phyloP scores from a whole-genome alignment of 2,113 vertebrate species.

The Colossoma macropomum region DNA sequence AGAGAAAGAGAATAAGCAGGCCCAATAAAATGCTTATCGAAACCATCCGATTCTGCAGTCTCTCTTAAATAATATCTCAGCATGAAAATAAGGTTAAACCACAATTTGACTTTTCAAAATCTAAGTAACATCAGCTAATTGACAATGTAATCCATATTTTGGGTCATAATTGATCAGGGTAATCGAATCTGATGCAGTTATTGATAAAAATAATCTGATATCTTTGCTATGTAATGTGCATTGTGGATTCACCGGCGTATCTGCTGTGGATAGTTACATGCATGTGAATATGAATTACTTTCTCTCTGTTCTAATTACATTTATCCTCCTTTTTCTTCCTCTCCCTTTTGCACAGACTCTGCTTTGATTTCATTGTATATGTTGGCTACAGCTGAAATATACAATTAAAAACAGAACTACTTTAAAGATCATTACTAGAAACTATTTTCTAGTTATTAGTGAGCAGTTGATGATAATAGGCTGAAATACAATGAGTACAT shows the following conservation, averaged over 20 bases:
- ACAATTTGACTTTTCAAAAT: slow-evolving; percentile 3
- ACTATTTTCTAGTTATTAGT: too few species aligned
- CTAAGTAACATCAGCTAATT: slow-evolving; percentile 3
- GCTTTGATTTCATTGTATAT: background rate
- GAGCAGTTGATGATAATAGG: too few species aligned
- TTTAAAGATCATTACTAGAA: too few species aligned
- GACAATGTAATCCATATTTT: slow-evolving; percentile 31
- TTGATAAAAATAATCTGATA: slow-evolving; percentile 35
- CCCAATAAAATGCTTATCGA: background rate
- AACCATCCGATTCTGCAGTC: background rate
- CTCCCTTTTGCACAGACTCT: background rate
- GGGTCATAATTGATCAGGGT: slow-evolving; percentile 31
- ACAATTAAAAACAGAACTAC: too few species aligned
- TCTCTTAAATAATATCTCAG: background rate
- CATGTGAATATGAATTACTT: background rate
- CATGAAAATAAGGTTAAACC: slow-evolving; percentile 25
- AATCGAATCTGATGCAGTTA: slow-evolving; percentile 20
- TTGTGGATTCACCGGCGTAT: background rate
- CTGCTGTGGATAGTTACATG: background rate
- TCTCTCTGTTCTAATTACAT: slow-evolving; percentile 9
- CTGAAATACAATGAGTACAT: too few species aligned
- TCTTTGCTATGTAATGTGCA: slow-evolving; percentile 1
- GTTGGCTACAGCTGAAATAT: background rate
- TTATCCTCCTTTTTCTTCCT: background rate
- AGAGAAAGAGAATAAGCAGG: background rate